Evolutionary conservation across 2,888 invertebrate genomes (phyloP), one percentile per base, ranked within the genome.

Genomic region (Drosophila paranaensis): DNA sequence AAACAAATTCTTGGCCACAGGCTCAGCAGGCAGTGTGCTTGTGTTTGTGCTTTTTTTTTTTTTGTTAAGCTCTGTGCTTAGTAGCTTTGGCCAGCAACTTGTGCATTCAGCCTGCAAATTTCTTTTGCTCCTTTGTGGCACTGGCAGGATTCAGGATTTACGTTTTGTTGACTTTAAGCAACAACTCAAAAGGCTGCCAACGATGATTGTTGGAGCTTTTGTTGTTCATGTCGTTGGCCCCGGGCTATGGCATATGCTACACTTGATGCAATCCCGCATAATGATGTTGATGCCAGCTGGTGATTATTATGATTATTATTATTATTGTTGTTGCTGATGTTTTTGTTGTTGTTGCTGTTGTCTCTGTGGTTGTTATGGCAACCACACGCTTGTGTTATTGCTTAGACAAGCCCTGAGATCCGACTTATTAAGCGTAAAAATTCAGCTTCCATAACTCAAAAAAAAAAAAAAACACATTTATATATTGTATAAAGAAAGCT

Each of bases 281-380:
- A 76, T 77, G 67, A 67, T 73, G 58, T 43, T 55, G 30, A 10
- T 63, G 57, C 54, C 77, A 77, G 60, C 67, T 75, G 70, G 57
- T 40, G 51, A 57, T 42, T 55, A 30, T 48, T 46, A 48, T 48
- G 39, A 16, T 54, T 58, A 48, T 27, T 74, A 40, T 37, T 42
- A 40, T 42, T 42, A 6, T 20, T 20, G 20, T 20, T 20, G 20
- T 20, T 20, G 20, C 20, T 20, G 20, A 1, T 20, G 20, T 20
- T 20, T 20, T 20, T 61, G 71, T 37, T 61, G 42, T 16, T 74
- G 43, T 20, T 60, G 51, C 57, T 61, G 73, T 35, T 62, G 46
- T 66, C 54, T 39, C 14, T 35, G 35, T 20, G 20, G 51, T 46
- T 62, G 78, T 35, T 65, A 43, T 66, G 57, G 14, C 56, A 73